These are phyloP conservation scores for Muntiacus muntjak DNA, from an alignment of 2,113 vertebrate genomes.

Conservation along the genomic window DNA sequence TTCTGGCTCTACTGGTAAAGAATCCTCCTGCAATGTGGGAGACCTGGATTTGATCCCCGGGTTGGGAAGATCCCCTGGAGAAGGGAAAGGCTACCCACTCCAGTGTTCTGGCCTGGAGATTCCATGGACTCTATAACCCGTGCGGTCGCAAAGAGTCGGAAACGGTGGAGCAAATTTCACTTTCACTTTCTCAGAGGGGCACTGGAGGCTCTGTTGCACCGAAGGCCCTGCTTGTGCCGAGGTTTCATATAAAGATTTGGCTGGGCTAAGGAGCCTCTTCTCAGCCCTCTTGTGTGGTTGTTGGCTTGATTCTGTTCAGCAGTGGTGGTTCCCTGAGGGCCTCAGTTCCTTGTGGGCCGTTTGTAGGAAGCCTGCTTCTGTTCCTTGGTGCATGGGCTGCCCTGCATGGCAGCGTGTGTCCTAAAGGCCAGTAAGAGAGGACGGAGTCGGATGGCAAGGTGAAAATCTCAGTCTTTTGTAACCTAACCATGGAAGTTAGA, in stretches of 20 bases:
- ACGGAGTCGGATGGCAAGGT: not conserved
- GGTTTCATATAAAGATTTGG: not conserved
- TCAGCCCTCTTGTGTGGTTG: not conserved
- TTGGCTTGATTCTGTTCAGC: not conserved
- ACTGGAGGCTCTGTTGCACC: accelerated
- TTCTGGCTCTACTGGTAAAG: not conserved
- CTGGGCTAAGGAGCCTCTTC: not conserved
- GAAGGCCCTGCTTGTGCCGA: not conserved
- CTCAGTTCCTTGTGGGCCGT: not conserved
- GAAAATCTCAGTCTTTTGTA: not conserved
- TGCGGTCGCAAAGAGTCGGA: accelerated
- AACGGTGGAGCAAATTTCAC: not conserved
- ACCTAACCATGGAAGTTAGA: not conserved
- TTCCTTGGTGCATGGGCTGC: not conserved
- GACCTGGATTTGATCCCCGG: not conserved
- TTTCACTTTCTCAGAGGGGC: not conserved
- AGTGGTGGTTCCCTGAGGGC: not conserved
- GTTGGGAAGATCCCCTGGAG: not conserved
- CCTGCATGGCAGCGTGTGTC: not conserved
- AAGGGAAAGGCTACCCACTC: not conserved
- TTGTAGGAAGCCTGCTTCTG: not conserved
- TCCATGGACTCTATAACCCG: not conserved
- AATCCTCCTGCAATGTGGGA: not conserved
- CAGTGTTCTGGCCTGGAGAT: not conserved
- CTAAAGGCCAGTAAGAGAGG: not conserved